phyloP scores from a whole-genome alignment of 2,888 invertebrate species.

The Tenodera sinensis region DNA sequence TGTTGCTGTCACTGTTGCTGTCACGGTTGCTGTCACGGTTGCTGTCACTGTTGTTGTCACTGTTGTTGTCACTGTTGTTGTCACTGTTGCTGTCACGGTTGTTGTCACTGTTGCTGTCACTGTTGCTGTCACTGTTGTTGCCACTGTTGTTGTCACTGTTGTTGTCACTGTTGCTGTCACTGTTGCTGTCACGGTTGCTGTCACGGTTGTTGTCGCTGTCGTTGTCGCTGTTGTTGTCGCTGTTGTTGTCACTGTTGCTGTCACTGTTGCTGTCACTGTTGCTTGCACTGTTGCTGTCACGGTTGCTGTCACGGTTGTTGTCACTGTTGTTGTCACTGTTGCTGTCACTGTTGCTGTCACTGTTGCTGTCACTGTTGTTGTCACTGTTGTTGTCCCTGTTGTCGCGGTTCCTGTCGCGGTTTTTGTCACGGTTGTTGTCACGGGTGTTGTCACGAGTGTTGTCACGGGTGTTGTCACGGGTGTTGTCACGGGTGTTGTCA shows the following conservation, averaged over 20 bases:
- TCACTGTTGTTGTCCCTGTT: neutral
- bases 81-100: no score
- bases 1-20: conserved; percentile 11
- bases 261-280: neutral
- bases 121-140: conserved; percentile 5
- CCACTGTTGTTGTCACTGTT: neutral
- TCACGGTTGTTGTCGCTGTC: no score
- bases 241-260: neutral
- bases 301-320: no score
- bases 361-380: no score
- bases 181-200: no score
- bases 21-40: conserved; percentile 1
- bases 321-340: no score
- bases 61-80: neutral
- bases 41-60: neutral
- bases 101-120: conserved; percentile 11
- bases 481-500: no score
- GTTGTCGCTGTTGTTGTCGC: neutral
- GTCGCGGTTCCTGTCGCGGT: no score
- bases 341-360: neutral
- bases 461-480: no score
- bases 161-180: neutral
- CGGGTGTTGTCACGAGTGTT: no score
- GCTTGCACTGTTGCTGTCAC: no score
- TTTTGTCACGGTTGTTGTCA: no score